Evolutionary conservation across 2,113 vertebrate species (phyloP).

Genomic region (Lynx canadensis): DNA sequence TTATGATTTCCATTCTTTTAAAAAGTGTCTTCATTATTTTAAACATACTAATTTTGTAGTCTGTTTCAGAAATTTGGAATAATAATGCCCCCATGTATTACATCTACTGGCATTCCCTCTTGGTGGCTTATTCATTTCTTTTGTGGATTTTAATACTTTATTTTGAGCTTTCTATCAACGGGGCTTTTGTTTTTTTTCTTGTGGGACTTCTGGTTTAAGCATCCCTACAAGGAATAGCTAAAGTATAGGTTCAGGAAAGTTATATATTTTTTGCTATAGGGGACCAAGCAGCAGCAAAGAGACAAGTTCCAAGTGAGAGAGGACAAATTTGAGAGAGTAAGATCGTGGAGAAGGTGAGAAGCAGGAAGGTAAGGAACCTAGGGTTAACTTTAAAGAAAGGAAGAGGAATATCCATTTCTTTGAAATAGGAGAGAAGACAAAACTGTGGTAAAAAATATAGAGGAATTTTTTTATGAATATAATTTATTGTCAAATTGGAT

Average conservation of each 20-base stretch:
- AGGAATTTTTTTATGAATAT: too few species aligned
- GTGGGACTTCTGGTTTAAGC: not conserved
- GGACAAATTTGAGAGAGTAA: not conserved
- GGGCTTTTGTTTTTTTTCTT: not conserved
- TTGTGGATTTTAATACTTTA: not conserved
- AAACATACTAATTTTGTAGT: not conserved
- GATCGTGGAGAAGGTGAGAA: not conserved
- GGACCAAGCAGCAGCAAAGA: not conserved
- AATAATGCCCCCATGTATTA: not conserved
- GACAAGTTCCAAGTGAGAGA: not conserved
- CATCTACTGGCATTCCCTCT: not conserved
- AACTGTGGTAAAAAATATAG: not conserved
- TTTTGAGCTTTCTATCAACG: slow-evolving; percentile 5
- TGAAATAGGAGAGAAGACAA: not conserved
- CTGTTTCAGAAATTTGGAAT: not conserved
- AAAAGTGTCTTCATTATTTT: not conserved
- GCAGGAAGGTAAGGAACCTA: not conserved
- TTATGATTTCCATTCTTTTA: not conserved
- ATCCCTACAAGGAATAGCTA: not conserved
- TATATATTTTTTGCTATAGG: not conserved
- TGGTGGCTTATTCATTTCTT: not conserved
- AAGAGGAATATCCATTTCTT: not conserved
- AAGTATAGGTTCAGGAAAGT: not conserved
- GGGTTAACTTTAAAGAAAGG: not conserved
- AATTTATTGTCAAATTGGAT: too few species aligned